phyloP scores from a whole-genome alignment of 2,888 invertebrate genomes.

The Pheosia gnoma region DNA sequence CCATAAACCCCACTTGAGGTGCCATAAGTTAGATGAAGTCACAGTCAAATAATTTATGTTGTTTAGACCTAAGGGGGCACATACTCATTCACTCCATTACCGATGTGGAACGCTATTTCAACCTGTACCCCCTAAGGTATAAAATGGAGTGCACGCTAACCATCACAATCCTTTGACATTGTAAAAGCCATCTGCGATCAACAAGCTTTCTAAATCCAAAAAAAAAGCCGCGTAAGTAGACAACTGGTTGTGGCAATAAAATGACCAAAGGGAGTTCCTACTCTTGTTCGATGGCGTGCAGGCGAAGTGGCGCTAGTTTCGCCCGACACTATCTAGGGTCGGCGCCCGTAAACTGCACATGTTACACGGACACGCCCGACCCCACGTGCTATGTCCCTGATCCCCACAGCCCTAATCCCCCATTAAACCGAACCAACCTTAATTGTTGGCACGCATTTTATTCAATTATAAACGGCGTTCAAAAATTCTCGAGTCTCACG shows the following conservation, averaged over 20 bases:
- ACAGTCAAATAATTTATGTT: no score
- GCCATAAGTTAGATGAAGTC: no score
- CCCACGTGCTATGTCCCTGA: slow-evolving; percentile 24
- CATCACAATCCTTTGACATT: neutral
- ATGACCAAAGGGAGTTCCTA: slow-evolving; percentile 44
- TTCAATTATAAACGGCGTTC: slow-evolving; percentile 3
- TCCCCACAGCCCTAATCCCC: slow-evolving; percentile 13
- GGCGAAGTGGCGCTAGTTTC: slow-evolving; percentile 27
- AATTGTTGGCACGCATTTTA: slow-evolving; percentile 7
- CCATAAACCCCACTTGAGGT: no score
- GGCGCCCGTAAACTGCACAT: slow-evolving; percentile 65
- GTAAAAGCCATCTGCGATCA: neutral
- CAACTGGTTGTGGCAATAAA: slow-evolving; percentile 51
- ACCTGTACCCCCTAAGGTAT: neutral
- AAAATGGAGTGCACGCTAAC: neutral
- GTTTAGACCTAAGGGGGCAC: no score
- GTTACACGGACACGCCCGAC: slow-evolving; percentile 55
- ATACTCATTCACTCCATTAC: no score
- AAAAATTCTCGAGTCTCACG: slow-evolving; percentile 7
- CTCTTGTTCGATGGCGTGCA: slow-evolving; percentile 31
- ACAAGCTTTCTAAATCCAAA: neutral
- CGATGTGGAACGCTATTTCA: no score
- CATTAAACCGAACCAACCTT: slow-evolving; percentile 20
- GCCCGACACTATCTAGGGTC: slow-evolving; percentile 41
- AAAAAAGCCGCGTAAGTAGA: slow-evolving; percentile 25